A percentile compares a stretch with the other conserved stretches of the same genome.
phyloP scores from a whole-genome alignment of 2,797 vertebrate genomes.

The Cuniculus paca region DNA sequence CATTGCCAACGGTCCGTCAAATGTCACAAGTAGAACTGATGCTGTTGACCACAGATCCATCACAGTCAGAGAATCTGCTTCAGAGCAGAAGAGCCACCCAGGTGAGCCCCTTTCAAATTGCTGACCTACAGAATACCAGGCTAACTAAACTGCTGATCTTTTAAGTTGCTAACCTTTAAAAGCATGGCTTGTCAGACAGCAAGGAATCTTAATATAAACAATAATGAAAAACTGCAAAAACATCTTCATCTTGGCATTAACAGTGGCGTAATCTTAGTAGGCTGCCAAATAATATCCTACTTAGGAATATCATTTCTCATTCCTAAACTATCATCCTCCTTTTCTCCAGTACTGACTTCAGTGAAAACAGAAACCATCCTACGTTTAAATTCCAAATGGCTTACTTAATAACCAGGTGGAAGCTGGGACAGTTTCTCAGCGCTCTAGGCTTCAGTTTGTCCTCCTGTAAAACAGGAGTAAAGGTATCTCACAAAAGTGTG shows the following conservation, averaged over 20 bases:
- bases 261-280: not conserved
- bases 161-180: not conserved
- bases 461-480: not conserved
- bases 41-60: not conserved
- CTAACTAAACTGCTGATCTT: not conserved
- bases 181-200: not conserved
- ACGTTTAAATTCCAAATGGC: not conserved
- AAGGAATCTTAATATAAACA: not conserved
- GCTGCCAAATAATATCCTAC: slow-evolving; percentile 4
- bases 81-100: not conserved
- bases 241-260: slow-evolving; percentile 6
- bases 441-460: not conserved
- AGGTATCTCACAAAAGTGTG: not conserved
- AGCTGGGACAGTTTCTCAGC: not conserved
- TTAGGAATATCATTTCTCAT: not conserved
- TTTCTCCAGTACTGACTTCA: not conserved
- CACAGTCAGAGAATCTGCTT: not conserved
- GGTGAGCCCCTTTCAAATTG: not conserved
- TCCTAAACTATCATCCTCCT: not conserved
- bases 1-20: not conserved
- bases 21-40: not conserved
- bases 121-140: not conserved
- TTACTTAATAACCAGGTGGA: not conserved
- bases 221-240: not conserved
- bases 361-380: not conserved